These are phyloP conservation scores for Manduca sexta DNA, from an alignment of 1,140 invertebrate species.

Conservation along the genomic window DNA sequence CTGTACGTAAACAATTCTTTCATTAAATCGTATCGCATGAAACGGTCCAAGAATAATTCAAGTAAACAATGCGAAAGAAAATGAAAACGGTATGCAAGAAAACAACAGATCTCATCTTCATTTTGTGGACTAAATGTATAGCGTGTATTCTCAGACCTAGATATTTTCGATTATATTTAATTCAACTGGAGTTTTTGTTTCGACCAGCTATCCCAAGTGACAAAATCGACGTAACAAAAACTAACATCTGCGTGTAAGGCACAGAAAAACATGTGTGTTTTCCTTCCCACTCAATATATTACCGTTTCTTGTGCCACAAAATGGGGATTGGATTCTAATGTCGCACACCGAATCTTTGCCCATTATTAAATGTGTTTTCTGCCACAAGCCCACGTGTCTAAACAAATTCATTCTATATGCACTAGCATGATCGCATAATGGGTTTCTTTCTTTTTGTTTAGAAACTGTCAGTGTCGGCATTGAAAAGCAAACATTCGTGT, in stretches of 20 bases:
- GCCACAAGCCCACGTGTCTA: no score
- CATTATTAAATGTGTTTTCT: no score
- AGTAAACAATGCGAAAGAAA: constrained; percentile 1
- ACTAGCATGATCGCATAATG: no score
- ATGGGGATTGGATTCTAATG: no score
- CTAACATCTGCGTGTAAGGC: neutral
- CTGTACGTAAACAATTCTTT: no score
- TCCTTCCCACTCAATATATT: neutral
- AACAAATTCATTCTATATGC: no score
- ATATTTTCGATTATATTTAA: neutral
- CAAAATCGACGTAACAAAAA: constrained; percentile 3
- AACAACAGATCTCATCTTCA: neutral
- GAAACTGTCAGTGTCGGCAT: no score
- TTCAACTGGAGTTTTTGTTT: constrained; percentile 4
- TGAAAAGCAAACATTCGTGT: neutral
- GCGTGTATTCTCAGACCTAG: neutral
- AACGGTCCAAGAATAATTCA: neutral
- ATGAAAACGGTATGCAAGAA: neutral
- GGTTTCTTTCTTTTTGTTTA: no score
- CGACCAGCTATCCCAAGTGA: neutral
- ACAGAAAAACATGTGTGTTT: neutral
- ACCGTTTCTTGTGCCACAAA: neutral
- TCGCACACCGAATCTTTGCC: no score
- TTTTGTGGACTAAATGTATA: neutral
- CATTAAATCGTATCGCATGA: no score